phyloP scores from a whole-genome alignment of 2,888 invertebrate species.

The Heliconius sara region DNA sequence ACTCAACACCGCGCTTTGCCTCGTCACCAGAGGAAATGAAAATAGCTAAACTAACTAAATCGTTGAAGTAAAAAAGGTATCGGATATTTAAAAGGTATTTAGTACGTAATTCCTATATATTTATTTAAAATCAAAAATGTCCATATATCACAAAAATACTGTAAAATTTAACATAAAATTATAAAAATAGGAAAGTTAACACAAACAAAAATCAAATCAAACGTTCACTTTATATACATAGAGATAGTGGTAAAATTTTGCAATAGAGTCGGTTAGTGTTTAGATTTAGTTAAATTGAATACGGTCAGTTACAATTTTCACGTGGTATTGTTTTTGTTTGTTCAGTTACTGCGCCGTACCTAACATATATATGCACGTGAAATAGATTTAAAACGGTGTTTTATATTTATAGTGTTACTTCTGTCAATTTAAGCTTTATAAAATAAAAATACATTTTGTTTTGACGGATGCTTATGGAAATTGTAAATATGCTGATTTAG shows the following conservation, averaged over 20 bases:
- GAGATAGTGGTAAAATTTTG: neutral
- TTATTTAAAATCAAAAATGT: neutral
- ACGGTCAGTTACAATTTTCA: conserved; percentile 27
- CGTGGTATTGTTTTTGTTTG: conserved; percentile 21
- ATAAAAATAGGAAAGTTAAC: neutral
- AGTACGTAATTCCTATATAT: neutral
- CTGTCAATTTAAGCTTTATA: neutral
- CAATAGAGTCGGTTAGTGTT: conserved; percentile 21
- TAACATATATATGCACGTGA: conserved; percentile 10
- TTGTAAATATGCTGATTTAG: neutral
- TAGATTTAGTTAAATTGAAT: conserved; percentile 25
- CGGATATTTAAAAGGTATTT: no score
- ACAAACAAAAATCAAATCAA: neutral
- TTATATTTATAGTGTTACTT: neutral
- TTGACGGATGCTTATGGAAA: neutral
- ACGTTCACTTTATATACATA: neutral
- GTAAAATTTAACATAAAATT: neutral
- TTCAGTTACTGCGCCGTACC: conserved; percentile 13
- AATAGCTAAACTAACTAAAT: no score
- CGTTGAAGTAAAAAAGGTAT: no score
- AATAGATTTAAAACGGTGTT: neutral
- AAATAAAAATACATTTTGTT: neutral
- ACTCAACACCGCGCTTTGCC: no score
- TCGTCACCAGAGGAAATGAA: no score
- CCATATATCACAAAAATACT: neutral